Evolutionary conservation across 2,888 invertebrate genomes (phyloP).

Genomic region (Zhengitettix transpicula): DNA sequence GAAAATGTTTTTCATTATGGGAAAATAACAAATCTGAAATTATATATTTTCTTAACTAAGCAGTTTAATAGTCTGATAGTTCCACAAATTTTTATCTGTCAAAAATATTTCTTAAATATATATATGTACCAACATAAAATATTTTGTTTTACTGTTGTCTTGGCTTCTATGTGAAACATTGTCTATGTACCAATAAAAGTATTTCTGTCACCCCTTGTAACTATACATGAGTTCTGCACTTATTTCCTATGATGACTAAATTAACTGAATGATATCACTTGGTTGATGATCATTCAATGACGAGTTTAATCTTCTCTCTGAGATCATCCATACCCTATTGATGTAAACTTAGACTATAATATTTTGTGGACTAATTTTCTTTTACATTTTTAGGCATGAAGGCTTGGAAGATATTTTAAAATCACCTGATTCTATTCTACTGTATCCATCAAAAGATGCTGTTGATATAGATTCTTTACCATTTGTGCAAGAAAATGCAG

Average conservation of each 20-base stretch:
- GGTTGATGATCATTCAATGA: not conserved
- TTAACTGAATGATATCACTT: not conserved
- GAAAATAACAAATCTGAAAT: too few species aligned
- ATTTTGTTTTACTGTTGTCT: too few species aligned
- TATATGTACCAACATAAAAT: too few species aligned
- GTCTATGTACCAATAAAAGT: too few species aligned
- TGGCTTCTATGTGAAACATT: too few species aligned
- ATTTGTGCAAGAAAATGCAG: conserved; percentile 21
- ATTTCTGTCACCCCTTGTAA: too few species aligned
- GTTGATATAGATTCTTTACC: conserved; percentile 43
- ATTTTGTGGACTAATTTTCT: not conserved
- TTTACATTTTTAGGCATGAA: conserved; percentile 22
- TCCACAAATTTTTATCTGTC: too few species aligned
- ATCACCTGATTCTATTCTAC: conserved; percentile 49
- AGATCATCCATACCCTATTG: not conserved
- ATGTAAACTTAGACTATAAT: not conserved
- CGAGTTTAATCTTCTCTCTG: not conserved
- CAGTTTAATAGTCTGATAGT: too few species aligned
- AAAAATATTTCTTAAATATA: too few species aligned
- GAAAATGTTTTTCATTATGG: too few species aligned
- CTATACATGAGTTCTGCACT: too few species aligned
- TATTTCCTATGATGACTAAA: not conserved
- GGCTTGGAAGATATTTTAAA: conserved; percentile 48
- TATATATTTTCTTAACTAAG: too few species aligned
- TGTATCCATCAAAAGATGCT: conserved; percentile 67